Percentiles rank a stretch among this genome's conserved stretches.
These are phyloP conservation scores for Meteorus sp. DNA, from an alignment of 1,140 invertebrate species.

Conservation along the genomic window DNA sequence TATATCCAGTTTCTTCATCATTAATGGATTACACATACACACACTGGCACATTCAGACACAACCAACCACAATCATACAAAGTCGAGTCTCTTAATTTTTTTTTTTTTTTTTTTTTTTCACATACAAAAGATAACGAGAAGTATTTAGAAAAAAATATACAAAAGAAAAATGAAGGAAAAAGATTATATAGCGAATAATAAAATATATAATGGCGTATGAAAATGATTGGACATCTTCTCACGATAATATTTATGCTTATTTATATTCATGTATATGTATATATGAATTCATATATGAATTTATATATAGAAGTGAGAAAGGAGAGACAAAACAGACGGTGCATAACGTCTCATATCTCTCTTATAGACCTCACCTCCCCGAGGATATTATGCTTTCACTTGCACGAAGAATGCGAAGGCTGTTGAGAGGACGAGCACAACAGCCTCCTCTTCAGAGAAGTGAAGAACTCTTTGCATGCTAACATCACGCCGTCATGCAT, in stretches of 20 bases:
- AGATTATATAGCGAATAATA: neutral
- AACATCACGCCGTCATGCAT: constrained; percentile 26
- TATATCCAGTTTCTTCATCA: neutral
- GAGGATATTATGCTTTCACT: constrained; percentile 26
- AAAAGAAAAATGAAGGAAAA: neutral
- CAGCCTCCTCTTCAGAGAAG: constrained; percentile 4
- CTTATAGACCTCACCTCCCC: constrained; percentile 22
- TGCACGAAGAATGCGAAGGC: constrained; percentile 54
- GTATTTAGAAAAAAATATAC: neutral
- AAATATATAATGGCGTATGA: neutral
- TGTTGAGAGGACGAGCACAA: constrained; percentile 35
- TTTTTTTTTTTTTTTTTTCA: too few relatives aligned
- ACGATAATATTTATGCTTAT: neutral
- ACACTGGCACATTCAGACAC: too few relatives aligned
- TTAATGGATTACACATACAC: neutral
- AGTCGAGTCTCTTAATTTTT: too few relatives aligned
- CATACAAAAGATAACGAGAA: neutral
- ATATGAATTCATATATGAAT: too few relatives aligned
- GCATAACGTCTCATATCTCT: constrained; percentile 8
- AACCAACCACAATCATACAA: too few relatives aligned
- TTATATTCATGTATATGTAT: neutral
- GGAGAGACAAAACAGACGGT: neutral
- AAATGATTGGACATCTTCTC: neutral
- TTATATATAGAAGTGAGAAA: neutral
- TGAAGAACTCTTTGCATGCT: too few relatives aligned